Conservation (phyloP, 2,797 vertebrate genomes). For the Syngnathus acus region DNA sequence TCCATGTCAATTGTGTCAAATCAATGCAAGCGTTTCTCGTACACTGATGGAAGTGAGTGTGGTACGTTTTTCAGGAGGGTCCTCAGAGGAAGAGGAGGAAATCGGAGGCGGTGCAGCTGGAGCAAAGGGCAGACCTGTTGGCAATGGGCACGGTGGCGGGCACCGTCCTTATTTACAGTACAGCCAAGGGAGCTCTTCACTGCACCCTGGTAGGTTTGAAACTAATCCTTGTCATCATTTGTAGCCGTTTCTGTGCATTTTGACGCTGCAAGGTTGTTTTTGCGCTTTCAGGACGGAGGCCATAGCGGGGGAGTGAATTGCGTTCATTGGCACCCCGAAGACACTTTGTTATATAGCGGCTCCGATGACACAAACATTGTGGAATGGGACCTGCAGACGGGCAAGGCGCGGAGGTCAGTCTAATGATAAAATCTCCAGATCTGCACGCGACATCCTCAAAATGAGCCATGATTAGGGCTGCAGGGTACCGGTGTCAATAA, state of each 20-base stretch:
- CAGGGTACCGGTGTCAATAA: neutral
- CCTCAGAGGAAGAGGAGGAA: constrained; percentile 96
- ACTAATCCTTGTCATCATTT: neutral
- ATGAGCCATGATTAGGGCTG: no score
- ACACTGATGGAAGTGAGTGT: neutral
- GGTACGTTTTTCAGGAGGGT: constrained; percentile 74
- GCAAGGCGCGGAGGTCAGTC: constrained; percentile 85
- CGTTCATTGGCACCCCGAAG: constrained; percentile 89
- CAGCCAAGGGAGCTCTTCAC: constrained; percentile 87
- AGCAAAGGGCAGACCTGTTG: constrained; percentile 82
- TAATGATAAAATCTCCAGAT: neutral
- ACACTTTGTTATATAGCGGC: constrained; percentile 87
- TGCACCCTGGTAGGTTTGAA: constrained; percentile 83
- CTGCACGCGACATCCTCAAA: no score
- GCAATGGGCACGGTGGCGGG: constrained; percentile 95
- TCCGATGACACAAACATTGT: constrained; percentile 93
- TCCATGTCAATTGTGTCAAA: neutral
- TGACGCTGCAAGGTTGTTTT: neutral
- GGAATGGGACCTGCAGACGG: constrained; percentile 92
- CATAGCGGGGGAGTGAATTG: constrained; percentile 87
- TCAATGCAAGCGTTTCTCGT: neutral
- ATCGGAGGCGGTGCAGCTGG: constrained; percentile 75
- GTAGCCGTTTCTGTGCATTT: no score
- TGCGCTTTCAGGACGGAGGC: constrained; percentile 75
- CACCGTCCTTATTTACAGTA: constrained; percentile 91